phyloP scores from a whole-genome alignment of 2,797 vertebrate genomes.

The Potorous gilbertii region DNA sequence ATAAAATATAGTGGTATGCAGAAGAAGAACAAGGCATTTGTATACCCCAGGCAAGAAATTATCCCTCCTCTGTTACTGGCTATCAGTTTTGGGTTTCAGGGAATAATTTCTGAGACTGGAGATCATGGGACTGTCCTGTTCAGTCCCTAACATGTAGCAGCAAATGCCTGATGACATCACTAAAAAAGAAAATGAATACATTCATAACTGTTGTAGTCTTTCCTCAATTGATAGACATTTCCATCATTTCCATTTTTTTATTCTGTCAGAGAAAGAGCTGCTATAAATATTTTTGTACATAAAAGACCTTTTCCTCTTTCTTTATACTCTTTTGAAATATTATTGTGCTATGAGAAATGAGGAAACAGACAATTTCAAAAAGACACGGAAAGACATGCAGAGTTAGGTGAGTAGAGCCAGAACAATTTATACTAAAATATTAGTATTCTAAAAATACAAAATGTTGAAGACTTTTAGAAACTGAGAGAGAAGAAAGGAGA shows the following conservation, averaged over 20 bases:
- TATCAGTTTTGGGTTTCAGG: neutral
- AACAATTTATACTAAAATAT: neutral
- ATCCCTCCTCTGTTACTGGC: neutral
- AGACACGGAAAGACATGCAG: neutral
- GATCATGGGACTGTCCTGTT: neutral
- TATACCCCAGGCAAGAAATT: neutral
- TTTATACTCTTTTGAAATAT: neutral
- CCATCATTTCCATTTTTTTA: neutral
- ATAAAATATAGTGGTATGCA: neutral
- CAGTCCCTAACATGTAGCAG: neutral
- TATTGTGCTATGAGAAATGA: neutral
- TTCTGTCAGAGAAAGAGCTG: neutral
- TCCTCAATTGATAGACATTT: neutral
- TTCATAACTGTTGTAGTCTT: neutral
- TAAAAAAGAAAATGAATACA: neutral
- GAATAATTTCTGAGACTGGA: neutral
- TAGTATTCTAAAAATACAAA: neutral
- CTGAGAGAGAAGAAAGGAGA: neutral
- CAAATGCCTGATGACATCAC: neutral
- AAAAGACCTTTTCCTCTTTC: neutral
- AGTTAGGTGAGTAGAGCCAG: neutral
- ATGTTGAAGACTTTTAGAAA: neutral
- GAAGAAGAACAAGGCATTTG: neutral
- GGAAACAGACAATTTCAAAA: neutral
- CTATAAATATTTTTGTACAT: neutral